Percentiles rank a stretch among this genome's conserved stretches.
phyloP scores from a whole-genome alignment of 2,113 vertebrate genomes.

The Semnopithecus entellus region DNA sequence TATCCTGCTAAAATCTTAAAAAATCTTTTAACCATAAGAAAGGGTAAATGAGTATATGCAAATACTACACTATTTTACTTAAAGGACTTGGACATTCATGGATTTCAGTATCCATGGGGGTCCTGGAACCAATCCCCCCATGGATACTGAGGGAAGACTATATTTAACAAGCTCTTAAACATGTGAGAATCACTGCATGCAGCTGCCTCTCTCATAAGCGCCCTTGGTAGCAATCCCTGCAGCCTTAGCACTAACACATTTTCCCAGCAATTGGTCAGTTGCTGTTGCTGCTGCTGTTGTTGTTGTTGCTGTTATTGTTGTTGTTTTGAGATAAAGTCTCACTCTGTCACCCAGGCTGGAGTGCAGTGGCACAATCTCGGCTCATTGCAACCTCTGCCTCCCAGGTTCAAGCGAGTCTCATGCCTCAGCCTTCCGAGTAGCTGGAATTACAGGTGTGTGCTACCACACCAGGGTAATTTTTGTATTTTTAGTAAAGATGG shows the following conservation, averaged over 20 bases:
- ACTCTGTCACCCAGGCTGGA: too few relatives aligned
- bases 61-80: not conserved
- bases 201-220: not conserved
- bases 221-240: not conserved
- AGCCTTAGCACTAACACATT: not conserved
- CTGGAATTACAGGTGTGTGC: too few relatives aligned
- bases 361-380: too few relatives aligned
- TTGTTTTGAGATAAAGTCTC: too few relatives aligned
- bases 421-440: too few relatives aligned
- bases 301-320: too few relatives aligned
- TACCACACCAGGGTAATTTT: too few relatives aligned
- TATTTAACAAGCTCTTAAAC: not conserved
- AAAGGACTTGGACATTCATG: not conserved
- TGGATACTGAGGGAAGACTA: not conserved
- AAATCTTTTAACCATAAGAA: not conserved
- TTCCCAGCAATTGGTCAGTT: not conserved
- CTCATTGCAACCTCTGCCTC: too few relatives aligned
- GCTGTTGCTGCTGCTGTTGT: too few relatives aligned
- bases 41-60: not conserved
- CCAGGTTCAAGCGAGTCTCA: too few relatives aligned
- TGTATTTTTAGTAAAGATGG: too few relatives aligned
- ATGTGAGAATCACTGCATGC: not conserved
- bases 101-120: not conserved
- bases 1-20: not conserved
- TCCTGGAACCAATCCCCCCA: not conserved